A percentile compares a stretch with the other conserved stretches of the same genome.
phyloP scores from a whole-genome alignment of 2,113 vertebrate species.

The Motacilla alba region DNA sequence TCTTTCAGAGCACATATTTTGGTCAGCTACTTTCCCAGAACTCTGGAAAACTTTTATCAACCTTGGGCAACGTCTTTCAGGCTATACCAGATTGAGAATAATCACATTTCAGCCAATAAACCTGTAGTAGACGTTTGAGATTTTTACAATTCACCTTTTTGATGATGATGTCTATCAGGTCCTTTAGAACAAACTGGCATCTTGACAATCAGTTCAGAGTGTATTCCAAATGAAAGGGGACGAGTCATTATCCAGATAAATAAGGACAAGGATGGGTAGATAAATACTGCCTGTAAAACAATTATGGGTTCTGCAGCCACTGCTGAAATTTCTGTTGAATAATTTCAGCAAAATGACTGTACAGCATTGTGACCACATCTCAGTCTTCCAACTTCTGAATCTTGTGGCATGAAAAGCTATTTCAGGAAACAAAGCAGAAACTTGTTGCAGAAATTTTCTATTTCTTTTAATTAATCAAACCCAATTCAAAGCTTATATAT shows the following conservation, averaged over 20 bases:
- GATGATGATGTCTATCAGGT: not conserved
- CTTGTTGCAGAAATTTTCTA: not conserved
- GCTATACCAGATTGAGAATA: not conserved
- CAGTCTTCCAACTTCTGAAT: not conserved
- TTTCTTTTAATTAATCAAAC: not conserved
- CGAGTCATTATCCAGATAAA: not conserved
- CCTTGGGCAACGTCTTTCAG: not conserved
- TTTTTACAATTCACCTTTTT: not conserved
- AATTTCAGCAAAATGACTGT: not conserved
- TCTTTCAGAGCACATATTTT: not conserved
- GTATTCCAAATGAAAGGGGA: not conserved
- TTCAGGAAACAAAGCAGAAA: not conserved
- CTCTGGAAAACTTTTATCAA: not conserved
- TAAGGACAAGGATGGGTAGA: not conserved
- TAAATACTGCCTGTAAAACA: not conserved
- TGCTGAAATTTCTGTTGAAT: not conserved
- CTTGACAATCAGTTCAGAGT: not conserved
- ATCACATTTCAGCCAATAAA: not conserved
- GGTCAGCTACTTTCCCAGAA: not conserved
- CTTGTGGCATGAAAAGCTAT: not conserved
- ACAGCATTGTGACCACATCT: not conserved
- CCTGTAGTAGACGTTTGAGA: not conserved
- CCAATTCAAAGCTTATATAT: not conserved
- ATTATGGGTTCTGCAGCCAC: not conserved
- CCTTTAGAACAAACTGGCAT: not conserved